Evolutionary conservation across 1,140 invertebrate genomes (phyloP), one percentile per base, ranked within the genome.

Genomic region (Drosophila equinoxialis): DNA sequence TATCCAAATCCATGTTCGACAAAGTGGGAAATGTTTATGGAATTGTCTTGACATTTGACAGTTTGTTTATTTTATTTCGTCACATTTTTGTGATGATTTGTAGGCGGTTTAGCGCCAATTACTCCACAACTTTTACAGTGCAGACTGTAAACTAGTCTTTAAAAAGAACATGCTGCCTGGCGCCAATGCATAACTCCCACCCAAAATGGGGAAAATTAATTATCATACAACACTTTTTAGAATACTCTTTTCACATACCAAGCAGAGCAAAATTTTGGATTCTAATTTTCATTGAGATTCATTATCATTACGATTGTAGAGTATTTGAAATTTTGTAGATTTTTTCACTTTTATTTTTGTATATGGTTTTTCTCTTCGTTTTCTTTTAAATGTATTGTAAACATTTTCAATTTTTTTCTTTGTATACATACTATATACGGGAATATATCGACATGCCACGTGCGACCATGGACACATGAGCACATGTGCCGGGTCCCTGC

Each of bases 41-140:
- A 77, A 83, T 67, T 61, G 83, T 83, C 83, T 87, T 87, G 83
- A 87, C 83, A 87, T 87, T 87, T 87, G 83, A 74, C 83, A 87
- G 83, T 80, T 80, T 87, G 83, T 87, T 87, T 87, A 87, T 87
- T 87, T 79, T 87, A 87, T 87, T 87, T 87, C 77, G 83, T 87
- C 83, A 87, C 83, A 87, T 87, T 87, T 79, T 79, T 86, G 73
- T 83, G 77, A 87, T 87, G 84, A 87, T 86, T 86, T 87, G 83
- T 87, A 82, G 84, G 83, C 84, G 83, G 79, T 87, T 86, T 87
- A 87, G 83, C 83, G 83, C 83, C 79, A 86, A 87, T 86, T 87
- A 83, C 83, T 87, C 69, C 79, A 77, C 76, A 79, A 78, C 74
- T 87, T 86, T 85, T 87, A 81, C 74, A 58, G 70, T 79, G 54